Conservation (phyloP, 30 jellyfish, hydroid and myxozoan species). For the Aurelia sp. region DNA sequence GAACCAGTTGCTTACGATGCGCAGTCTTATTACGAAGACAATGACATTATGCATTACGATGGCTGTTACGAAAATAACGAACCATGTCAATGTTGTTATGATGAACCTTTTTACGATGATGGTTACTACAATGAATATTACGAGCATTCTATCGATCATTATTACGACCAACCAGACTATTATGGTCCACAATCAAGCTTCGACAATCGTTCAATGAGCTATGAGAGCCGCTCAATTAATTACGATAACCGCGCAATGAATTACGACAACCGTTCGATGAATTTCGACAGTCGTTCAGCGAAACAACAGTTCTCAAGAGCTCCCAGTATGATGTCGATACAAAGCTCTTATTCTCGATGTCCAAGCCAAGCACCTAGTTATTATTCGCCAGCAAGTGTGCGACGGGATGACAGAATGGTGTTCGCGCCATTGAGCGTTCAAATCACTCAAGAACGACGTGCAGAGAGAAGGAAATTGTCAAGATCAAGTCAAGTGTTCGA, state of each 20-base stretch:
- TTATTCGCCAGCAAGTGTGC: slow-evolving; percentile 40
- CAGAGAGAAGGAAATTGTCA: slow-evolving; percentile 61
- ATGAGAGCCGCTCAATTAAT: slow-evolving; percentile 21
- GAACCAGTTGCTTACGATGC: slow-evolving; percentile 44
- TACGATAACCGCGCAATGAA: neutral
- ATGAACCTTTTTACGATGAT: slow-evolving; percentile 32
- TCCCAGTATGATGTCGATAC: neutral
- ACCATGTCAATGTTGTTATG: slow-evolving; percentile 59
- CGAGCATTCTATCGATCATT: slow-evolving; percentile 45
- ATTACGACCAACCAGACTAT: slow-evolving; percentile 30
- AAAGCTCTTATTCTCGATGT: slow-evolving; percentile 22
- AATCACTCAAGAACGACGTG: slow-evolving; percentile 75
- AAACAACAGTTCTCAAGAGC: slow-evolving; percentile 20
- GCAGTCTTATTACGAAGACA: slow-evolving; percentile 44
- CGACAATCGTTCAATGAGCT: slow-evolving; percentile 7
- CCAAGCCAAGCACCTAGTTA: slow-evolving; percentile 42
- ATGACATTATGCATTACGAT: slow-evolving; percentile 15
- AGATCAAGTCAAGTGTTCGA: slow-evolving; percentile 41
- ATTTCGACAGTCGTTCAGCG: neutral
- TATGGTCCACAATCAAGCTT: slow-evolving; percentile 25
- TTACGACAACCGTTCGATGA: neutral
- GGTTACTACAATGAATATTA: slow-evolving; percentile 35
- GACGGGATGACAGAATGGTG: slow-evolving; percentile 50
- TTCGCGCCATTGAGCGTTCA: slow-evolving; percentile 71
- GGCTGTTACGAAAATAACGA: slow-evolving; percentile 58